These are phyloP conservation scores for Oreotrochilus melanogaster DNA, from an alignment of 2,113 vertebrate genomes.

Conservation along the genomic window DNA sequence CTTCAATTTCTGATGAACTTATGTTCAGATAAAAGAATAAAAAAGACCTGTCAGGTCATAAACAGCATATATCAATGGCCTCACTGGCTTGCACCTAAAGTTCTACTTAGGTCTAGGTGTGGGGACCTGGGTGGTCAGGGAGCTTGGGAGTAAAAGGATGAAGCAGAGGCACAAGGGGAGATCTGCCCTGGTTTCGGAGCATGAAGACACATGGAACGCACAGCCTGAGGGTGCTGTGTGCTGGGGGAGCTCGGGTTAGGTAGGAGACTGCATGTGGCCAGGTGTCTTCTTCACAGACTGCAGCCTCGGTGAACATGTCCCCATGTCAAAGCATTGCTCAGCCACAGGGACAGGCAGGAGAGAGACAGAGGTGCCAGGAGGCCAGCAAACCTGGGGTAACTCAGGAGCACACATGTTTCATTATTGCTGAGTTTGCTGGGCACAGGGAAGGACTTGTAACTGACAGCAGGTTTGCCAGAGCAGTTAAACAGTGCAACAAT, in stretches of 20 bases:
- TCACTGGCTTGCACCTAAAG: not conserved
- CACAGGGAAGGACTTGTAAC: slow-evolving; percentile 1
- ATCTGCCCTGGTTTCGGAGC: not conserved
- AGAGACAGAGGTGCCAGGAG: not conserved
- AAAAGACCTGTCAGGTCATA: not conserved
- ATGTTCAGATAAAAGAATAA: not conserved
- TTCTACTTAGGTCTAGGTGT: not conserved
- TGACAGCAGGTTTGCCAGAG: not conserved
- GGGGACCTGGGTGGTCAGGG: not conserved
- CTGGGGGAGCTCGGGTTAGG: not conserved
- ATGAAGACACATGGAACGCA: not conserved
- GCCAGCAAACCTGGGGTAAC: not conserved
- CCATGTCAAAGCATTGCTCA: not conserved
- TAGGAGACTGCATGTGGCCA: not conserved
- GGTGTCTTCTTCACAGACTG: not conserved
- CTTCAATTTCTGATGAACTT: slow-evolving; percentile 46
- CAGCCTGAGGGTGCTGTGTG: fast-evolving
- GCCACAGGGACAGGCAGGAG: not conserved
- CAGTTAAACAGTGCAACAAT: slow-evolving; percentile 39
- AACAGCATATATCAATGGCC: not conserved
- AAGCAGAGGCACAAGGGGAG: not conserved
- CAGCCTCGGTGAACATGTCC: not conserved
- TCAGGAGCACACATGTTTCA: not conserved
- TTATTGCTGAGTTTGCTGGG: slow-evolving; percentile 8
- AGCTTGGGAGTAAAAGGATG: not conserved